phyloP scores from a whole-genome alignment of 2,113 vertebrate genomes.

The Catharus bicknelli region DNA sequence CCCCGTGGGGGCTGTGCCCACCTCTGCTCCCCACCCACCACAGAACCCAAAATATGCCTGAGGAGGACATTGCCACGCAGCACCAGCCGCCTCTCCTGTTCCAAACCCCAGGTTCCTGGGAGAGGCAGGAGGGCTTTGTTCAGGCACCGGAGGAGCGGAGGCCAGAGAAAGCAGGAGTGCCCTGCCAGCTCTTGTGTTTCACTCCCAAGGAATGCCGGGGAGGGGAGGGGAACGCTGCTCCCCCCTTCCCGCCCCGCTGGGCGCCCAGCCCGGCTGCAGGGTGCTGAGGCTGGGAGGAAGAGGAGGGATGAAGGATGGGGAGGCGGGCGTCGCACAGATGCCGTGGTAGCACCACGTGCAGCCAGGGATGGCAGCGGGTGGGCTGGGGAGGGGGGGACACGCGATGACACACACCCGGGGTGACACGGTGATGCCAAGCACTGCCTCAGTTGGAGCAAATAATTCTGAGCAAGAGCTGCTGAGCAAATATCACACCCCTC shows the following conservation, averaged over 20 bases:
- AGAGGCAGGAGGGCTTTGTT: conserved; percentile 64
- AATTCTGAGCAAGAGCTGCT: background rate
- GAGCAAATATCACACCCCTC: background rate
- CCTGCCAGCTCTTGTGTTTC: conserved; percentile 73
- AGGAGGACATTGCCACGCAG: background rate
- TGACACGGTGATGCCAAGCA: background rate
- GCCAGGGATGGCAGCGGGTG: background rate
- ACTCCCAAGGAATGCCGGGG: conserved; percentile 72
- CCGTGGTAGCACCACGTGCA: background rate
- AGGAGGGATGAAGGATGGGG: conserved; percentile 18
- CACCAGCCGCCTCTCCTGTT: conserved; percentile 15
- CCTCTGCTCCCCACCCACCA: background rate
- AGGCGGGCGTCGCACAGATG: background rate
- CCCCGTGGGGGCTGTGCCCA: accelerated
- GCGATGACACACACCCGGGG: background rate
- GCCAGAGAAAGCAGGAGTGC: conserved; percentile 59
- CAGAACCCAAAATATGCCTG: background rate
- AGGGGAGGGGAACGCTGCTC: conserved; percentile 12
- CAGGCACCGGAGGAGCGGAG: conserved; percentile 45
- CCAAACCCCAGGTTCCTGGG: conserved; percentile 30
- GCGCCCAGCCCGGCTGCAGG: conserved; percentile 25
- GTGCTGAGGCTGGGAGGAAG: conserved; percentile 2
- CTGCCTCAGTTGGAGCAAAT: background rate
- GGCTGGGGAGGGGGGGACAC: background rate
- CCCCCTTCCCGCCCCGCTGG: background rate